Evolutionary conservation across 2,113 vertebrate genomes (phyloP), one percentile per base, ranked within the genome.

Genomic region (Stegastes partitus): DNA sequence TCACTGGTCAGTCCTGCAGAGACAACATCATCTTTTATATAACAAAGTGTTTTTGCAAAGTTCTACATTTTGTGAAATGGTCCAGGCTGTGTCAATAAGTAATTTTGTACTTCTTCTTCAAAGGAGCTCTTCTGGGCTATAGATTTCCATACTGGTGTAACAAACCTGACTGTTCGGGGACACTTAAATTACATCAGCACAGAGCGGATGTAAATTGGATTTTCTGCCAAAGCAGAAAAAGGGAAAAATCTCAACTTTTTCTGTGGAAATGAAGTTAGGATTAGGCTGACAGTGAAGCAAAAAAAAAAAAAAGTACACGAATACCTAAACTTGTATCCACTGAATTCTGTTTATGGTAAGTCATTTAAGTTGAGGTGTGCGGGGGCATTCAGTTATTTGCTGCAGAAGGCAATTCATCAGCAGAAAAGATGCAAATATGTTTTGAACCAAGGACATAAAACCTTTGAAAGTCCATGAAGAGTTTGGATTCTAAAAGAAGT

Each of bases 401-500:
- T 68, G 28, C 25, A 50, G 44, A 68, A 74, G 45, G 51, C 53
- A 15, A 67, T 74, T 51, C 1, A 81, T 50, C 14, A 63, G 45
- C 11, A 26, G 39, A 25, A 18, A 14, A 45, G 62, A 69, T 31
- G 23, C 14, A 56, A 61, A 45, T 34, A n/a, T 6, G 0, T 50
- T 54, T 68, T 50, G 11, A 42, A 15, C 8, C 25, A 56, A 42
- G 12, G 54, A 57, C 68, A 74, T 22, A 19, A 49, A 54, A 45
- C n/a, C 3, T 58, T n/a, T 22, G 1, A 53, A 10, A 37, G 8
- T 14, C 10, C 47, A 1, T 50, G 21, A 26, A 50, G 8, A 64
- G 51, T 11, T 42, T 28, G 8, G 57, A 73, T 69, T 51, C 11
- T 57, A 22, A n/a, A 42, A 16, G 66, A 37, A n/a, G 47, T 61